These are phyloP conservation scores for Bombus picipes DNA, from an alignment of 1,140 invertebrate genomes.

Conservation along the genomic window DNA sequence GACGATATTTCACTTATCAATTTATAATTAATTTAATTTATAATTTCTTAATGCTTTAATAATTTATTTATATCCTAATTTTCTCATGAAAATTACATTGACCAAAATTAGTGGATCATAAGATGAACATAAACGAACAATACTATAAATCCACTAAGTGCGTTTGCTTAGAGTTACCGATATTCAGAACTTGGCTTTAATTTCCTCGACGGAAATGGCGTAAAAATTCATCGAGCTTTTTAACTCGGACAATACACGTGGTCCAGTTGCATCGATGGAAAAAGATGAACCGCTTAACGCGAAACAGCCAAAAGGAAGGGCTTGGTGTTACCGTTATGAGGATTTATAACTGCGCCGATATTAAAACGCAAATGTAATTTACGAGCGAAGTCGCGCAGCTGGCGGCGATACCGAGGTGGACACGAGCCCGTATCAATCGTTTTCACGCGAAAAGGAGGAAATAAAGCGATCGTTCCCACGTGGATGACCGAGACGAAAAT, in stretches of 20 bases:
- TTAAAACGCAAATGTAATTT: slow-evolving; percentile 74
- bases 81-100: too few relatives aligned
- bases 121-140: not conserved
- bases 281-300: not conserved
- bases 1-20: too few relatives aligned
- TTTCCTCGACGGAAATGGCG: slow-evolving; percentile 9
- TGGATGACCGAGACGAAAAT: slow-evolving; percentile 35
- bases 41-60: too few relatives aligned
- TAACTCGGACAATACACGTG: slow-evolving; percentile 21
- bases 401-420: not conserved
- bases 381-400: slow-evolving; percentile 46
- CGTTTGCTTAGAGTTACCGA: not conserved
- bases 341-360: slow-evolving; percentile 66
- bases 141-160: not conserved
- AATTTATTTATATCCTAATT: too few relatives aligned
- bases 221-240: slow-evolving; percentile 38
- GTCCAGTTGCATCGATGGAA: not conserved
- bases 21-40: too few relatives aligned
- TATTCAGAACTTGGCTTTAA: not conserved
- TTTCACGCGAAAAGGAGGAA: slow-evolving; percentile 1
- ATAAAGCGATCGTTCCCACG: slow-evolving; percentile 17
- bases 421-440: slow-evolving; percentile 30
- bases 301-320: not conserved
- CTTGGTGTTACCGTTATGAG: slow-evolving; percentile 38
- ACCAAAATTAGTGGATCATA: too few relatives aligned